A percentile compares a stretch with the other conserved stretches of the same genome.
Conservation (phyloP, 1,140 invertebrate species). For the Drosophila mojavensis region DNA sequence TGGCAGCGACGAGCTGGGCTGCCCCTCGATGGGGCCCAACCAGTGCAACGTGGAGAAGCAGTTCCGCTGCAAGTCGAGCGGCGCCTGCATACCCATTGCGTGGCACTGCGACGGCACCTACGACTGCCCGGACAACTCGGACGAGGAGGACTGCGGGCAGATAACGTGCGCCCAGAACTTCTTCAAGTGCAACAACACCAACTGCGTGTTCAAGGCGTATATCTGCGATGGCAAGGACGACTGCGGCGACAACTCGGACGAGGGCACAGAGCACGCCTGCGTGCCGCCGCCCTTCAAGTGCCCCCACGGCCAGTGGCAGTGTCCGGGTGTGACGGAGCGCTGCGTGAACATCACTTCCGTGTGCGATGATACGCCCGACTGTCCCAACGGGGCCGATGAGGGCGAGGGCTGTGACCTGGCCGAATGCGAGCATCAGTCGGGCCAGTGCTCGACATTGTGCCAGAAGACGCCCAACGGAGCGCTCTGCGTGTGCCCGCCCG, state of each 20-base stretch:
- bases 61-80: slow-evolving; percentile 93
- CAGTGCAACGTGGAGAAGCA: slow-evolving; percentile 95
- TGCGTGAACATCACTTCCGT: slow-evolving; percentile 92
- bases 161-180: slow-evolving; percentile 90
- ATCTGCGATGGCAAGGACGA: slow-evolving; percentile 98
- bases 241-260: slow-evolving; percentile 97
- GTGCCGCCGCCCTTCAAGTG: slow-evolving; percentile 91
- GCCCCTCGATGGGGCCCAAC: slow-evolving; percentile 92
- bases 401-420: slow-evolving; percentile 92
- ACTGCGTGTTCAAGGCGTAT: slow-evolving; percentile 96
- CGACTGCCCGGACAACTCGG: slow-evolving; percentile 96
- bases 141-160: slow-evolving; percentile 94
- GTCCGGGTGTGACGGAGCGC: slow-evolving; percentile 90
- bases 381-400: slow-evolving; percentile 96
- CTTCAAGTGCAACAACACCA: slow-evolving; percentile 94
- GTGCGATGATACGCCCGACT: slow-evolving; percentile 94
- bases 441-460: slow-evolving; percentile 94
- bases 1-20: slow-evolving; percentile 94
- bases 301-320: slow-evolving; percentile 91
- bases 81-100: slow-evolving; percentile 95
- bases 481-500: slow-evolving; percentile 93
- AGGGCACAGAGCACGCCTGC: slow-evolving; percentile 91
- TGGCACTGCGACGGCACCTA: slow-evolving; percentile 95
- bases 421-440: slow-evolving; percentile 89
- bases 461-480: slow-evolving; percentile 95